Evolutionary conservation across 2,797 vertebrate species (phyloP).

Genomic region (Pangasius sanitwongsei): DNA sequence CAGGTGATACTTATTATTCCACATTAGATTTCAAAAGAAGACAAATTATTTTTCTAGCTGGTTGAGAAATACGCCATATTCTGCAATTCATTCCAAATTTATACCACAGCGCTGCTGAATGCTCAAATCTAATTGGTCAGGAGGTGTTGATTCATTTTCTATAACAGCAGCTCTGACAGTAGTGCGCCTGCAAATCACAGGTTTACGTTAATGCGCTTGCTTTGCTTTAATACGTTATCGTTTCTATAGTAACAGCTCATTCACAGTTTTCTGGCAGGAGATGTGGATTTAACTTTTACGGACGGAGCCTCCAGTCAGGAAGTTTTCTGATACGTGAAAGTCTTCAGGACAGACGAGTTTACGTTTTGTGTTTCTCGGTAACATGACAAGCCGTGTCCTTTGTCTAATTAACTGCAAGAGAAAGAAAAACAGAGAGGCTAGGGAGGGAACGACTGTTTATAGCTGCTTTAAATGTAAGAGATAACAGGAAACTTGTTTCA

Average conservation of each 20-base stretch:
- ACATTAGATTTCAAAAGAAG: not conserved
- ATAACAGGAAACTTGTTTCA: not conserved
- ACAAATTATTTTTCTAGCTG: not conserved
- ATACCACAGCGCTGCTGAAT: no score
- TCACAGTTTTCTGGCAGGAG: not conserved
- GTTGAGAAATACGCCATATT: not conserved
- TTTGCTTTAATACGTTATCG: not conserved
- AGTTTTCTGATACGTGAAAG: not conserved
- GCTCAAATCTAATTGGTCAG: not conserved
- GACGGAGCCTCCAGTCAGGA: not conserved
- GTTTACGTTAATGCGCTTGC: not conserved
- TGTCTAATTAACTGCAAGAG: no score
- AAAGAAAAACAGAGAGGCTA: no score
- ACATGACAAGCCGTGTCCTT: no score
- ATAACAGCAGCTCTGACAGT: not conserved
- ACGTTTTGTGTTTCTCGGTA: no score
- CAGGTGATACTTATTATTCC: constrained; percentile 24
- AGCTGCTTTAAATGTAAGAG: not conserved
- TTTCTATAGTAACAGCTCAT: not conserved
- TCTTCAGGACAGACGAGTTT: not conserved
- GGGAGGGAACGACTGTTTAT: no score
- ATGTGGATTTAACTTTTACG: not conserved
- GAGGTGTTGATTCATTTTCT: not conserved
- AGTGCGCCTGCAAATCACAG: not conserved
- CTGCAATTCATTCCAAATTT: not conserved